Base-by-base conservation (phyloP, 2,888 invertebrate genomes). In the Dorcus parallelipipedus region DNA sequence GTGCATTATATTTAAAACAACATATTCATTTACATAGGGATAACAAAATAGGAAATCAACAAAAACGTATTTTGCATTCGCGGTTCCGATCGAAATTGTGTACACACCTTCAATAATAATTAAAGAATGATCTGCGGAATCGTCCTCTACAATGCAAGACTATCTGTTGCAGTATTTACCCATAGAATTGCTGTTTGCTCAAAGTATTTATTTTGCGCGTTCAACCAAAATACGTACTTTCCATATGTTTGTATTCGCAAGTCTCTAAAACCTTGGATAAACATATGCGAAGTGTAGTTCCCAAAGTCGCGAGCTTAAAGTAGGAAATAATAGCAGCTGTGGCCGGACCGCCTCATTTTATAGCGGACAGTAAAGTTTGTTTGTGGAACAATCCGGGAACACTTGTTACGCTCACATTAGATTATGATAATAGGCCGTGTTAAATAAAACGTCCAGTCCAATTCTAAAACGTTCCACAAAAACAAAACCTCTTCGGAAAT, bases 321-420 rank as follows among this genome's bases (percentile, higher is more conserved):
- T 60, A 60, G 60, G 61, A 64, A 63, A 59, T 52, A 60, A 58
- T 56, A 59, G 43, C 64, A 64, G 64, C 64, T 64, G 64, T 51
- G 64, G 56, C 64, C 64, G 55, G 59, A 48, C 59, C 48, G 60
- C 47, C 53, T 61, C 62, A 58, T 58, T 64, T 63, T 64, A 63
- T 60, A 54, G 56, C 60, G 58, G 57, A 61, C 57, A 56, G 52
- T 61, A 61, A 65, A 65, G 41, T 65, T 64, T 64, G 62, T 59
- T 62, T 43, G 43, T 57, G 62, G 49, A 55, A 62, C 63, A 59
- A 62, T 63, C 61, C 52, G 60, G 58, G 58, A 64, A 58, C 62
- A 64, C 64, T 64, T 63, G 63, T 63, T 60, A 64, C 64, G 52
- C 55, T 51, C 56, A 58, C 58, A 62, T 62, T 58, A 58, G 62